A percentile compares a stretch with the other conserved stretches of the same genome.
phyloP scores from a whole-genome alignment of 2,888 invertebrate genomes.

The Rambutsinella grinnellia region DNA sequence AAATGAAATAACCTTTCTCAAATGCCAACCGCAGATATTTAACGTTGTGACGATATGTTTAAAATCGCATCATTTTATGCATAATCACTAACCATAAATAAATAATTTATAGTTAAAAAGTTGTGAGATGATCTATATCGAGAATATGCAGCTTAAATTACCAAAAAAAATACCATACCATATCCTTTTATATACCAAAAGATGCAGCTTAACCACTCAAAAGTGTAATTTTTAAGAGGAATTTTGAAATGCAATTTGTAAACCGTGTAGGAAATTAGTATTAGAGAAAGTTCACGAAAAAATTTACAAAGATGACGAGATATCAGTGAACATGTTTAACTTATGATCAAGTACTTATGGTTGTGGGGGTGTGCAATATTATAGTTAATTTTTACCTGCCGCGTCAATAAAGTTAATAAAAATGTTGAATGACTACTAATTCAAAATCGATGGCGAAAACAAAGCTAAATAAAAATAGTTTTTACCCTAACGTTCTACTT shows the following conservation, averaged over 20 bases:
- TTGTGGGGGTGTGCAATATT: constrained; percentile 51
- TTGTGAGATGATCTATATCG: neutral
- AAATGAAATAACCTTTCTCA: neutral
- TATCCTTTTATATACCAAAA: neutral
- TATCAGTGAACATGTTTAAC: neutral
- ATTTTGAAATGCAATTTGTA: neutral
- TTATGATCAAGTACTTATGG: constrained; percentile 24
- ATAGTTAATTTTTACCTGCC: neutral
- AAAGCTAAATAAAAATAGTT: too few relatives aligned
- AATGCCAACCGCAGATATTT: neutral
- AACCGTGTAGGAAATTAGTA: neutral
- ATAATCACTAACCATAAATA: too few relatives aligned
- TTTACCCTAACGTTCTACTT: too few relatives aligned
- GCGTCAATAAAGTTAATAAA: neutral
- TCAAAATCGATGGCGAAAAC: too few relatives aligned
- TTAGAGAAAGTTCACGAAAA: neutral
- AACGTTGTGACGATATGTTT: neutral
- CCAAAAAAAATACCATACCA: neutral
- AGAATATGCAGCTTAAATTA: neutral
- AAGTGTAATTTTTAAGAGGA: too few relatives aligned
- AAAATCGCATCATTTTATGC: neutral
- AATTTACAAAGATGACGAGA: neutral
- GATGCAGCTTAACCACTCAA: neutral
- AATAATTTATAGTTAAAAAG: too few relatives aligned
- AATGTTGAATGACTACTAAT: too few relatives aligned